phyloP scores from a whole-genome alignment of 2,888 invertebrate species.

The Mimachlamys varia region DNA sequence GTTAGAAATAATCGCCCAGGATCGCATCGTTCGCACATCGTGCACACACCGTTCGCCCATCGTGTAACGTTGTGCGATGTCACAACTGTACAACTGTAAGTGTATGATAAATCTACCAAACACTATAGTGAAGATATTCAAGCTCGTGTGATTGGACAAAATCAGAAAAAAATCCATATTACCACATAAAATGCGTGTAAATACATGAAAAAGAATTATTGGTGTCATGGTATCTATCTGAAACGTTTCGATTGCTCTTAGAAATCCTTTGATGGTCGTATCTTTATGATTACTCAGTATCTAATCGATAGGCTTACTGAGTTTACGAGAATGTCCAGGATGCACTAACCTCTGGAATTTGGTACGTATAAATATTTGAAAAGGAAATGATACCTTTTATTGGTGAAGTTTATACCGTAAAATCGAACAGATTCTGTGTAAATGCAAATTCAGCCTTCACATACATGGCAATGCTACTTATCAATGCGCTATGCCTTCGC shows the following conservation, averaged over 20 bases:
- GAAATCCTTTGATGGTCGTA: neutral
- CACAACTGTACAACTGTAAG: no score
- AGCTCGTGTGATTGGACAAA: neutral
- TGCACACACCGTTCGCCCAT: no score
- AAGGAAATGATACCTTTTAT: conserved; percentile 27
- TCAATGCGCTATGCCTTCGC: neutral
- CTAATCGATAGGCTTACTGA: neutral
- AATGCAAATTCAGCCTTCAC: neutral
- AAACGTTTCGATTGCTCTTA: neutral
- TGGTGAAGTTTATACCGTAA: neutral
- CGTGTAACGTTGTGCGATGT: no score
- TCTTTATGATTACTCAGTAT: neutral
- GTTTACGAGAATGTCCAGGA: neutral
- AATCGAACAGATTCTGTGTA: conserved; percentile 20
- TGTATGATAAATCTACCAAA: no score
- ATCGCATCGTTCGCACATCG: no score
- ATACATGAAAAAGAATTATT: neutral
- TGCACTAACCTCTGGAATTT: neutral
- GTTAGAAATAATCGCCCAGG: no score
- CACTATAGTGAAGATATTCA: no score
- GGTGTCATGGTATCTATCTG: neutral
- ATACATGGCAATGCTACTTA: neutral
- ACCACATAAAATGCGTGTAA: neutral
- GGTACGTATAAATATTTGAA: neutral
- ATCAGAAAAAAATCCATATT: neutral